Evolutionary conservation across 2,888 invertebrate species (phyloP).

Genomic region (Machimus atricapillus): DNA sequence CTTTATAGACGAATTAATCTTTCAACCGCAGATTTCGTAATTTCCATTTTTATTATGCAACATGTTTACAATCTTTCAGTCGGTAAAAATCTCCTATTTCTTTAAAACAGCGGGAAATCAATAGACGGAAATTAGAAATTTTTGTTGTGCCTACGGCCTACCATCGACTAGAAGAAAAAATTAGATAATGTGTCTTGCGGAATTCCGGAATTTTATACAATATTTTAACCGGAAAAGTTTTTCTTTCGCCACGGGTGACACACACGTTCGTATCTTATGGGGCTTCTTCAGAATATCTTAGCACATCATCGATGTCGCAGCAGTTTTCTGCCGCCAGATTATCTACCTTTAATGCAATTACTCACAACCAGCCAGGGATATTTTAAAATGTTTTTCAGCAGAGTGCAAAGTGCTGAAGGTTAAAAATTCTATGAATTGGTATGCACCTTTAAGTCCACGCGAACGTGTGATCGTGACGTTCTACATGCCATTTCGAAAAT

Average conservation of each 20-base stretch:
- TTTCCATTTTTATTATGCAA: background rate
- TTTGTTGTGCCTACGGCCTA: background rate
- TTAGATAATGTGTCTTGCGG: background rate
- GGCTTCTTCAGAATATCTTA: background rate
- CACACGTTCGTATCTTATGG: background rate
- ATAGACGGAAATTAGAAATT: background rate
- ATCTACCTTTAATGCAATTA: slow-evolving; percentile 21
- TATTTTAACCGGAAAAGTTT: background rate
- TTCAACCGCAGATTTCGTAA: background rate
- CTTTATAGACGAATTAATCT: background rate
- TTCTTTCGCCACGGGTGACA: background rate
- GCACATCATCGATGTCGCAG: background rate
- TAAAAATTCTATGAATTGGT: background rate
- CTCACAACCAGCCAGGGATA: background rate
- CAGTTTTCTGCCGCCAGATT: background rate
- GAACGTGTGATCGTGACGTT: background rate
- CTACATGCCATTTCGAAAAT: background rate
- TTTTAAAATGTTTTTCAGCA: background rate
- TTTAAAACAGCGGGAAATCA: background rate
- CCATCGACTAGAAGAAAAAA: background rate
- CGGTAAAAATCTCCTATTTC: background rate
- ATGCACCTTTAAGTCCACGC: background rate
- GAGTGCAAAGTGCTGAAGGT: background rate
- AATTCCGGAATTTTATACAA: background rate
- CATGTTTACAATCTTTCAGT: background rate